These are phyloP conservation scores for Coptodon bakossiorum DNA, from an alignment of 2,113 vertebrate genomes.

Conservation along the genomic window DNA sequence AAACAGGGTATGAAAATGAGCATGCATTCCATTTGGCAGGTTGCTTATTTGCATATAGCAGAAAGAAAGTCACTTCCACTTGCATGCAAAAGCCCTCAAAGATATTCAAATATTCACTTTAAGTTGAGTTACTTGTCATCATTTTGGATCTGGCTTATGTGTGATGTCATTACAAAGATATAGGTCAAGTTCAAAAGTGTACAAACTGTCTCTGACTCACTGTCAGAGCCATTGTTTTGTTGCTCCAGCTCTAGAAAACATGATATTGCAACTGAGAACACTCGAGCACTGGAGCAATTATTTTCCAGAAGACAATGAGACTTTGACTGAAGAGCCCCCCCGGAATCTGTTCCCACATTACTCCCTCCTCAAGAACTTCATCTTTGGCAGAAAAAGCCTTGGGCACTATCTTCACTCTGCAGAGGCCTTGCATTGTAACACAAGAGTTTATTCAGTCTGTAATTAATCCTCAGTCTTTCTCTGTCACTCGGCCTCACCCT, in stretches of 20 bases:
- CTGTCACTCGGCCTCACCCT: slow-evolving; percentile 54
- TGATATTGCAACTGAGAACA: slow-evolving; percentile 9
- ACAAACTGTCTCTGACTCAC: neutral
- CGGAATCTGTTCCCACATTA: slow-evolving; percentile 28
- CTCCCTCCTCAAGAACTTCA: slow-evolving; percentile 13
- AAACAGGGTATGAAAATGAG: neutral
- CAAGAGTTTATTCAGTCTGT: slow-evolving; percentile 53
- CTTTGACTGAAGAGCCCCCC: slow-evolving; percentile 24
- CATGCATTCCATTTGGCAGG: neutral
- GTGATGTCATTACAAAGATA: neutral
- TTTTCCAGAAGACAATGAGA: slow-evolving; percentile 25
- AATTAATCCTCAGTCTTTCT: slow-evolving; percentile 48
- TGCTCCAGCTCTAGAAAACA: neutral
- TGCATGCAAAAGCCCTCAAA: neutral
- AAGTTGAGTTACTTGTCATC: neutral
- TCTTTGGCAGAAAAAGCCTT: slow-evolving; percentile 63
- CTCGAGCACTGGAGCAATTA: neutral
- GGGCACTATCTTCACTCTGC: slow-evolving; percentile 68
- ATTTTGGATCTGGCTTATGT: neutral
- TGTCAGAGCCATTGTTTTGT: neutral
- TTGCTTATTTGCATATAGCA: neutral
- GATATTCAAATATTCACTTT: too few species aligned
- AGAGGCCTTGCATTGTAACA: slow-evolving; percentile 33
- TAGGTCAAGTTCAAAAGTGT: neutral
- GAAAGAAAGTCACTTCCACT: neutral